phyloP scores from a whole-genome alignment of 2,888 invertebrate species.

The Andrena flavipes region DNA sequence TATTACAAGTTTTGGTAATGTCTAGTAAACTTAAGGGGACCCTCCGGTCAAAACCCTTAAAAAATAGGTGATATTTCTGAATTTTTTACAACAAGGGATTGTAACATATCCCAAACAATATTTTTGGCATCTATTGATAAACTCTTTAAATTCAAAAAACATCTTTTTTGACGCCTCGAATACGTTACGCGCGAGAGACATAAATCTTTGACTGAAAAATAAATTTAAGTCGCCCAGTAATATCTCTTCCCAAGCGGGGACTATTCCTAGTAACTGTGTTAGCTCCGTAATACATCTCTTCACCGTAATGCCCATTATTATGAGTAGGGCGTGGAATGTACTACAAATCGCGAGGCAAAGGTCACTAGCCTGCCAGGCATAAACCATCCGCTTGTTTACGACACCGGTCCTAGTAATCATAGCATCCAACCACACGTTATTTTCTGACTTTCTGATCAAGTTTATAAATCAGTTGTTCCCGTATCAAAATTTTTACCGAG shows the following conservation, averaged over 20 bases:
- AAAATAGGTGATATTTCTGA: too few species aligned
- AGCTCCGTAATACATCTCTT: slow-evolving; percentile 51
- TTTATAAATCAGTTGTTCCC: too few species aligned
- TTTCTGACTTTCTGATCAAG: slow-evolving; percentile 21
- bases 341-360: slow-evolving; percentile 61
- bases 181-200: neutral
- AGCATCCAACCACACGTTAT: slow-evolving; percentile 21
- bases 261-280: slow-evolving; percentile 26
- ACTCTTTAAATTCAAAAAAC: neutral
- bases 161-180: neutral
- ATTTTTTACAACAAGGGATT: too few species aligned
- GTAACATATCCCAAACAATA: too few species aligned
- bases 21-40: too few species aligned
- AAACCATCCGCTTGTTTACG: slow-evolving; percentile 53
- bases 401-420: slow-evolving; percentile 38
- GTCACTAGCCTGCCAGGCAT: slow-evolving; percentile 59
- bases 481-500: too few species aligned
- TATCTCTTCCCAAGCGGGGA: slow-evolving; percentile 2
- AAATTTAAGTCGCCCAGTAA: neutral
- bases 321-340: slow-evolving; percentile 67
- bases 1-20: too few species aligned
- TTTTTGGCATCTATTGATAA: too few species aligned
- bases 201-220: neutral
- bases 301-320: slow-evolving; percentile 71
- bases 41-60: too few species aligned